Percentiles rank a stretch among this genome's conserved stretches.
Conservation (phyloP, 1,140 invertebrate genomes). For the Euura lappo region DNA sequence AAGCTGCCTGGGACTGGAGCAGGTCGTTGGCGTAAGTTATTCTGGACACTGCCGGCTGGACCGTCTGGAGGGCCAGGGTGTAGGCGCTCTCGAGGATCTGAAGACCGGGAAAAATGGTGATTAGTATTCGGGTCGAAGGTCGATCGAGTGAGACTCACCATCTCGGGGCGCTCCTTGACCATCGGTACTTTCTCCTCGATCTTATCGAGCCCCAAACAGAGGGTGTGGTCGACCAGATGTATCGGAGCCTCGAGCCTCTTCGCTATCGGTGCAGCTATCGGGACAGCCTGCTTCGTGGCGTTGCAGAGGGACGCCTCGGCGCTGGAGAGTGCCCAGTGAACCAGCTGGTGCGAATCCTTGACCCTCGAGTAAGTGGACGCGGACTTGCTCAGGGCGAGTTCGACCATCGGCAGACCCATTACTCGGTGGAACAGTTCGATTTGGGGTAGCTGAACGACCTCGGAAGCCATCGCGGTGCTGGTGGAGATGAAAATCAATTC, state of each 20-base stretch:
- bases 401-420: constrained; percentile 63
- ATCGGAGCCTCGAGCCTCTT: constrained; percentile 67
- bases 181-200: constrained; percentile 73
- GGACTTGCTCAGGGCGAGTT: constrained; percentile 62
- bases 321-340: constrained; percentile 72
- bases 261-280: constrained; percentile 62
- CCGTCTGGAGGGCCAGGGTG: constrained; percentile 59
- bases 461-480: constrained; percentile 34
- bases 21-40: constrained; percentile 46
- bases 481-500: too few relatives aligned
- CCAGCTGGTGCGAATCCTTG: constrained; percentile 60
- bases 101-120: constrained; percentile 51
- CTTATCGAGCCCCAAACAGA: constrained; percentile 70
- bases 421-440: constrained; percentile 65
- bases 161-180: constrained; percentile 71
- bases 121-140: constrained; percentile 59
- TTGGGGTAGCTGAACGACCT: constrained; percentile 51
- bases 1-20: constrained; percentile 63
- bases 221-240: constrained; percentile 69
- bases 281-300: constrained; percentile 66
- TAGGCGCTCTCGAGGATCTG: constrained; percentile 50
- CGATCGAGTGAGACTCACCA: constrained; percentile 67
- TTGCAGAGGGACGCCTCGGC: constrained; percentile 70
- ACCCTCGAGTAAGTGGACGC: constrained; percentile 63
- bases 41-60: constrained; percentile 51